Base-by-base conservation (phyloP, 2,888 invertebrate species). In the Baronia brevicornis region DNA sequence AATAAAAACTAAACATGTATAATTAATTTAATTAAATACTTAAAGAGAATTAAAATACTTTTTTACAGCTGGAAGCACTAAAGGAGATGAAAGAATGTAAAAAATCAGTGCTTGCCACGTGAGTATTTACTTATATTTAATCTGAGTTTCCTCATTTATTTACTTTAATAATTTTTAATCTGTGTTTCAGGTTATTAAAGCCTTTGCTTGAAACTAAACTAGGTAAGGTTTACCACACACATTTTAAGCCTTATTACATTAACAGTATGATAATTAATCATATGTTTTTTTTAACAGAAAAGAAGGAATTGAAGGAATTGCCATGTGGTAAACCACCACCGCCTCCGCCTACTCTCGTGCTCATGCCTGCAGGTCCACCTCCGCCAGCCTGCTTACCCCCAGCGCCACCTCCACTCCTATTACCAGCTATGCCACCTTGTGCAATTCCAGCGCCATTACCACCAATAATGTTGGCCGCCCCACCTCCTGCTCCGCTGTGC, bases 1-100 rank as follows among this genome's bases (percentile, higher is more conserved):
- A n/a, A n/a, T n/a, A n/a, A n/a, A n/a, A n/a, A n/a, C n/a, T n/a
- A n/a, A n/a, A n/a, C n/a, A n/a, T n/a, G n/a, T n/a, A n/a, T n/a
- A n/a, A n/a, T n/a, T n/a, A n/a, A n/a, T n/a, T n/a, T n/a, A n/a
- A n/a, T n/a, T n/a, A n/a, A n/a, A n/a, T n/a, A n/a, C n/a, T n/a
- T n/a, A n/a, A n/a, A n/a, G n/a, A n/a, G n/a, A n/a, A n/a, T n/a
- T n/a, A n/a, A n/a, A 22, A 8, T 12, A 36, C 36, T 39, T 45
- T 36, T 35, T 62, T 60, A 28, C 64, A 80, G 82, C 39, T 80
- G 39, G 79, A 82, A 38, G 72, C 74, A 1, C 39, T 84, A 1
- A 73, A 78, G 33, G 80, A 78, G 26, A 57, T 80, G 54, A 82
- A 80, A 43, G 77, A 78, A 53, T 82, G 78, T 44, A 68, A 72